Percentiles rank a stretch among this genome's conserved stretches.
Evolutionary conservation across 2,797 vertebrate genomes (phyloP).

Genomic region (Chromis chromis): DNA sequence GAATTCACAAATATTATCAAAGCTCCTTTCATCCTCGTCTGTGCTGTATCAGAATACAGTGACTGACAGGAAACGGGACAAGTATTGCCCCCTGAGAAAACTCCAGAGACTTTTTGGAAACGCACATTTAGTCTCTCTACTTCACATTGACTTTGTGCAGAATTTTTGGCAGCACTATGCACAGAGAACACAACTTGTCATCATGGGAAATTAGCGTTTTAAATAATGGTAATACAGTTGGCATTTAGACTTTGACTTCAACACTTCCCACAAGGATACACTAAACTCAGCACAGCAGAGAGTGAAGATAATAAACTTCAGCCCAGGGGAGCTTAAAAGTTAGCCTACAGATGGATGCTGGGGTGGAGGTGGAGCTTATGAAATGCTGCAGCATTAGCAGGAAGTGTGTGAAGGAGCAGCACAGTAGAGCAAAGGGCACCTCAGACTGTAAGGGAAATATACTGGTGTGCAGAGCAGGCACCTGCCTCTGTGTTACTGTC

Average conservation of each 20-base stretch:
- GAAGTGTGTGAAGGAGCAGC: neutral
- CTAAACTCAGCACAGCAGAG: conserved; percentile 6
- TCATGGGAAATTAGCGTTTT: conserved; percentile 13
- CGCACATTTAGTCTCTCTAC: conserved; percentile 2
- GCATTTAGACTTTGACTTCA: conserved; percentile 6
- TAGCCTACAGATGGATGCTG: conserved; percentile 28
- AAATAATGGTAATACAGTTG: conserved; percentile 20
- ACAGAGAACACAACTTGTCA: conserved; percentile 17
- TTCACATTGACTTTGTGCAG: conserved; percentile 9
- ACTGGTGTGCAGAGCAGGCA: neutral
- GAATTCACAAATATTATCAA: conserved; percentile 57
- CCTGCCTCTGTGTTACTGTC: neutral
- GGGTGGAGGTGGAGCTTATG: conserved; percentile 19
- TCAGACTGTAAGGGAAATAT: neutral
- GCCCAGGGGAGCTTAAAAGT: neutral
- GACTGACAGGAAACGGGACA: conserved; percentile 47
- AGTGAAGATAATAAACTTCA: conserved; percentile 13
- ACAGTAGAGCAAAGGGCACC: conserved; percentile 10
- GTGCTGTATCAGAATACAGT: conserved; percentile 32
- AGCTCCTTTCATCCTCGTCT: conserved; percentile 41
- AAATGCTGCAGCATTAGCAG: conserved; percentile 18
- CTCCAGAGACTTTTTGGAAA: conserved; percentile 11
- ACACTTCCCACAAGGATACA: conserved; percentile 11
- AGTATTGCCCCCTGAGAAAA: conserved; percentile 14
- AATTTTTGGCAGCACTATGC: conserved; percentile 8